Conservation (phyloP, 2,888 invertebrate species). For the Caenorhabditis panamensis region DNA sequence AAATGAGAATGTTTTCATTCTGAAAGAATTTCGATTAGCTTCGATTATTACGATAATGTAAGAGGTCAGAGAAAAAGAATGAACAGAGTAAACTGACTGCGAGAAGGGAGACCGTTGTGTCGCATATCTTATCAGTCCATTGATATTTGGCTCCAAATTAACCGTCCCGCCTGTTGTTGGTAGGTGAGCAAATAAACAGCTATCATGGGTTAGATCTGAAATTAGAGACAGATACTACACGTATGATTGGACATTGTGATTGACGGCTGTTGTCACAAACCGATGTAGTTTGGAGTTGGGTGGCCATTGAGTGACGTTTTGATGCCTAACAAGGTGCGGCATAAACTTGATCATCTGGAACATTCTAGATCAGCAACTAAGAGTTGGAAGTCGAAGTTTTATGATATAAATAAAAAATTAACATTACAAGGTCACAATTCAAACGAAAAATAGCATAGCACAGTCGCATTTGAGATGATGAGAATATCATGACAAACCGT, state of each 20-base stretch:
- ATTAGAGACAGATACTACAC: constrained; percentile 9
- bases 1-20: constrained; percentile 44
- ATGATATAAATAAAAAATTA: no score
- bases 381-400: no score
- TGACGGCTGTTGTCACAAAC: neutral
- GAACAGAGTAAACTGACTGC: constrained; percentile 15
- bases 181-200: constrained; percentile 34
- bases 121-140: constrained; percentile 57
- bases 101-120: constrained; percentile 14
- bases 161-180: constrained; percentile 43
- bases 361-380: no score
- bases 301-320: neutral
- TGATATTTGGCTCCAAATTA: constrained; percentile 60
- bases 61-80: constrained; percentile 11
- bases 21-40: constrained; percentile 12
- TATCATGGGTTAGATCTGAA: constrained; percentile 43
- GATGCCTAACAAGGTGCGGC: neutral
- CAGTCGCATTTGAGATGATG: no score
- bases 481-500: no score
- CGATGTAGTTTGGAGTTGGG: neutral
- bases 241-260: constrained; percentile 16
- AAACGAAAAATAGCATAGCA: no score
- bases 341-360: no score
- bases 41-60: neutral
- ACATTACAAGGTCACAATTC: no score